A percentile compares a stretch with the other conserved stretches of the same genome.
phyloP scores from a whole-genome alignment of 2,113 vertebrate genomes.

The Columbina picui region DNA sequence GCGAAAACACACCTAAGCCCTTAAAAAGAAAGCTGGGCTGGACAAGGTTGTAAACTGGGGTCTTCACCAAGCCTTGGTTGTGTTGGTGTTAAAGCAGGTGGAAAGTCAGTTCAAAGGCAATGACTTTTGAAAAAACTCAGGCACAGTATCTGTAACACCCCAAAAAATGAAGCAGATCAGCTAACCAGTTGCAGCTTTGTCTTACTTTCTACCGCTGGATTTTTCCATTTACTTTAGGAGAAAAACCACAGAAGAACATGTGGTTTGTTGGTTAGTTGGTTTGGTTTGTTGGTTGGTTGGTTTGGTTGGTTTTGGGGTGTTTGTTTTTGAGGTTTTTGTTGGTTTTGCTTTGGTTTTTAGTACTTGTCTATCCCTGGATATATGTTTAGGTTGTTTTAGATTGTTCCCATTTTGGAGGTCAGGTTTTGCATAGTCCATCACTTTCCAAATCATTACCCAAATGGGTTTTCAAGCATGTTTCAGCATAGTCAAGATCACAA shows the following conservation, averaged over 20 bases:
- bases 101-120: not conserved
- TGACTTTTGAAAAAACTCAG: not conserved
- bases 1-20: accelerated
- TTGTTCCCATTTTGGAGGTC: not conserved
- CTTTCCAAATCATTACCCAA: not conserved
- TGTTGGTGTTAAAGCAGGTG: not conserved
- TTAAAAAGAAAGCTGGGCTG: not conserved
- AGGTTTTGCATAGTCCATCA: not conserved
- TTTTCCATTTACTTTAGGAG: not conserved
- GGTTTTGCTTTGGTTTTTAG: no score
- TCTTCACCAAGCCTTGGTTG: accelerated
- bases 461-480: not conserved
- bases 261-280: no score
- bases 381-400: not conserved
- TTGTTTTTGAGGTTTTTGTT: no score
- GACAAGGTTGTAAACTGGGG: not conserved
- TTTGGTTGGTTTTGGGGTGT: not conserved
- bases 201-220: not conserved
- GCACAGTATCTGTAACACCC: not conserved
- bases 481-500: not conserved
- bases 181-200: not conserved
- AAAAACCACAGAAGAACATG: not conserved
- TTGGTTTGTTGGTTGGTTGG: not conserved
- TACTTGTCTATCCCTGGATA: not conserved
- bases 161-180: not conserved